Evolutionary conservation across 2,888 invertebrate genomes (phyloP), one percentile per base, ranked within the genome.

Genomic region (Uropetala carovei): DNA sequence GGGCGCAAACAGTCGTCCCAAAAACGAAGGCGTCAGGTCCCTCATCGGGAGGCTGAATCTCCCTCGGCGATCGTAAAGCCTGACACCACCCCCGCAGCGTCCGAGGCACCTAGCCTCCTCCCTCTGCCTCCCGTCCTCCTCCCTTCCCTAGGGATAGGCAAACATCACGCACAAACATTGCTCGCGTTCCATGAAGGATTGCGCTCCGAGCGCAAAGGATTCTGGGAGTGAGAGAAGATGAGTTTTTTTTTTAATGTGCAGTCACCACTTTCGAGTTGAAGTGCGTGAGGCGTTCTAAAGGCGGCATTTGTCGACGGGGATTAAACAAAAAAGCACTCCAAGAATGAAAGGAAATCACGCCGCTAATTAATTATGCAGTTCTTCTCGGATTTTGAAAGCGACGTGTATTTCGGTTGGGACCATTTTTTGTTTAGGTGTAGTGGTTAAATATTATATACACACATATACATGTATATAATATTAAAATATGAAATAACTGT

Each of bases 321-420:
- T 64, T 64, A 89, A 64, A 68, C n/a, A 89, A 43, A 59, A 30
- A 22, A 18, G n/a, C n/a, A 43, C 56, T n/a, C 64, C 60, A 64
- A 43, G 89, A n/a, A 10, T 43, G n/a, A 18, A n/a, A 89, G 43
- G 64, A 89, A 60, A 89, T 89, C 13, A 43, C n/a, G 89, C 43
- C 89, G 60, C 89, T 89, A 89, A 89, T 89, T 89, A 89, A 64
- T 43, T 64, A 89, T 89, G 64, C 89, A 68, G 64, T 75, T 75
- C 22, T 75, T 75, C 27, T 68, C 2, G 68, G 3, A 68, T 68
- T 22, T 75, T 27, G 27, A 75, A 75, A 27, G 75, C 75, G 75
- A 27, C 14, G 22, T 2, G 75, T 27, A 75, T 43, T 75, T 75
- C 75, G 75, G 75, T 43, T 43, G 43, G 43, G 43, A 43, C 1